A percentile compares a stretch with the other conserved stretches of the same genome.
These are phyloP conservation scores for Bugulina stolonifera DNA, from an alignment of 2,888 invertebrate genomes.

Conservation along the genomic window DNA sequence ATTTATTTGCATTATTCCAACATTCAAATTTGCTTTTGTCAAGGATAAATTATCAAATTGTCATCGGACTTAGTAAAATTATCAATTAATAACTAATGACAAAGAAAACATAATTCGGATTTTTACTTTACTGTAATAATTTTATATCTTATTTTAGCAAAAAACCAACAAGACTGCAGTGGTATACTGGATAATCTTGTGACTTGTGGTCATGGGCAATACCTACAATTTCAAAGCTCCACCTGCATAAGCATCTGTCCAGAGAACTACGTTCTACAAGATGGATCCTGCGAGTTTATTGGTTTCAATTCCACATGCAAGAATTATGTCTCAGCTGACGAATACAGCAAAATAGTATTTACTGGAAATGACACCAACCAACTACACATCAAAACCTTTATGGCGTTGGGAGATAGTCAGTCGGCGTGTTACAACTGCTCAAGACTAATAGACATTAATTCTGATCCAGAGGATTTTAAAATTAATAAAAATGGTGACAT, in stretches of 20 bases:
- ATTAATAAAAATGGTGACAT: constrained; percentile 2
- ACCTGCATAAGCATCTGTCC: constrained; percentile 11
- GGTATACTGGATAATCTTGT: background rate
- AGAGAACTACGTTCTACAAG: background rate
- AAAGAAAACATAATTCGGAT: background rate
- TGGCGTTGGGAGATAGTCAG: background rate
- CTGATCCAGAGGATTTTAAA: background rate
- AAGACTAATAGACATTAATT: background rate
- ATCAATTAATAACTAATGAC: background rate
- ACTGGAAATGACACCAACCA: background rate
- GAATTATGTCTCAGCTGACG: background rate
- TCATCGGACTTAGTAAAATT: too few relatives aligned
- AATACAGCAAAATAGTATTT: background rate
- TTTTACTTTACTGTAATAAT: background rate
- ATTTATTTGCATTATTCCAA: too few relatives aligned
- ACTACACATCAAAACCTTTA: background rate
- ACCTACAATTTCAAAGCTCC: background rate
- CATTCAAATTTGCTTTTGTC: too few relatives aligned
- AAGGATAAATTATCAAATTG: too few relatives aligned
- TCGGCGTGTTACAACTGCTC: background rate
- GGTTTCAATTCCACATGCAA: background rate
- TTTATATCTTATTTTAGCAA: background rate
- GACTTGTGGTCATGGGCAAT: constrained; percentile 21
- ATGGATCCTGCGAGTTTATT: constrained; percentile 13
- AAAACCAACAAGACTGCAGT: constrained; percentile 9